Percentiles rank a stretch among this genome's conserved stretches.
These are phyloP conservation scores for Brassicogethes aeneus DNA, from an alignment of 2,888 invertebrate genomes.

Conservation along the genomic window DNA sequence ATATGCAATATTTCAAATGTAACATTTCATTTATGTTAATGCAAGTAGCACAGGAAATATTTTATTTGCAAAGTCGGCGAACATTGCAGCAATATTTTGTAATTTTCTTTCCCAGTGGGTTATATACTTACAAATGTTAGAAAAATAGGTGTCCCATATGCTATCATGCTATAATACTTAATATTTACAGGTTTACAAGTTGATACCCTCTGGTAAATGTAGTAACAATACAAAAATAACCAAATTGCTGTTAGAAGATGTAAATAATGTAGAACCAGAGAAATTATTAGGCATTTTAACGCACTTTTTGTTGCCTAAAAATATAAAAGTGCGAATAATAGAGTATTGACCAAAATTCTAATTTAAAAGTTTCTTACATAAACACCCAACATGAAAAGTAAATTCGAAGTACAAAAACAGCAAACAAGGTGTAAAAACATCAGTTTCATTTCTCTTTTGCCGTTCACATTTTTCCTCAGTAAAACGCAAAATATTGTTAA, in stretches of 20 bases:
- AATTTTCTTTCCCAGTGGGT: no score
- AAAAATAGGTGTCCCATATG: constrained; percentile 55
- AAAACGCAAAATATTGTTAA: constrained; percentile 42
- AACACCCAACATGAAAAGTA: constrained; percentile 56
- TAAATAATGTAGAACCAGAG: constrained; percentile 59
- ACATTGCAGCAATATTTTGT: no score
- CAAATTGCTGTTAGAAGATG: constrained; percentile 61
- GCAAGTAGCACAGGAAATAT: not conserved
- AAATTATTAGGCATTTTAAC: constrained; percentile 57
- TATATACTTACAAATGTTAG: constrained; percentile 53
- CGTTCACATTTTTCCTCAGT: constrained; percentile 32
- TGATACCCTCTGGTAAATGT: constrained; percentile 49
- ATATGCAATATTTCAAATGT: no score
- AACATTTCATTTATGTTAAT: no score
- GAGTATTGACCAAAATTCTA: not conserved
- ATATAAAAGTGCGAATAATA: constrained; percentile 4
- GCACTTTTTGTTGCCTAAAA: constrained; percentile 53
- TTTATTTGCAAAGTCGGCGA: not conserved
- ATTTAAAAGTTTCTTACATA: constrained; percentile 44
- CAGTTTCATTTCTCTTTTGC: constrained; percentile 41
- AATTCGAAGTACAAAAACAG: constrained; percentile 51
- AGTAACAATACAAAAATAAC: constrained; percentile 58
- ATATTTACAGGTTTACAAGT: constrained; percentile 42
- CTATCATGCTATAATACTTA: constrained; percentile 51
- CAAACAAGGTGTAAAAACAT: constrained; percentile 54